Percentiles rank a stretch among this genome's conserved stretches.
Conservation (phyloP, 2,113 vertebrate genomes). For the Lamprologus ornatipinnis region DNA sequence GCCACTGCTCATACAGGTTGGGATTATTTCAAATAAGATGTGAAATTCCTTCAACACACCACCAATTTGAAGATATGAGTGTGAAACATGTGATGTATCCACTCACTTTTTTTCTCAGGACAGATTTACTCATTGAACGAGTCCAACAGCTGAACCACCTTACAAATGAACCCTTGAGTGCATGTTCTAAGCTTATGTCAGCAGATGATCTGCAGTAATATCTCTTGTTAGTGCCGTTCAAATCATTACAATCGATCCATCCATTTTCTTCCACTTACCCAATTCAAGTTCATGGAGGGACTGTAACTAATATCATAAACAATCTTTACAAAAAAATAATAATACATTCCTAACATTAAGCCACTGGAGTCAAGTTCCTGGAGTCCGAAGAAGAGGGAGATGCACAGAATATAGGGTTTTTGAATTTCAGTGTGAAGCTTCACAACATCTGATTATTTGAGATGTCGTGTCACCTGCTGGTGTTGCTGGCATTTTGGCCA, state of each 20-base stretch:
- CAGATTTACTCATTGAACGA: neutral
- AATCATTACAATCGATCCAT: neutral
- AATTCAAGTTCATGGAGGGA: neutral
- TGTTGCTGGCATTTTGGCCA: neutral
- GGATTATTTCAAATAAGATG: constrained; percentile 54
- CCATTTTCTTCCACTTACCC: neutral
- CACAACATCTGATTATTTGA: neutral
- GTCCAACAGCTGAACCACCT: neutral
- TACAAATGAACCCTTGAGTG: neutral
- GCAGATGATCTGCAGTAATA: neutral
- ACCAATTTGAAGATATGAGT: neutral
- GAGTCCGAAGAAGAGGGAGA: neutral
- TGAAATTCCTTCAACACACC: constrained; percentile 23
- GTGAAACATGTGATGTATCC: neutral
- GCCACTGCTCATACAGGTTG: constrained; percentile 26
- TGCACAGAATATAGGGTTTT: neutral
- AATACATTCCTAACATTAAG: neutral
- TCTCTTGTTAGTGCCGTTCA: neutral
- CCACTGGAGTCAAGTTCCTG: neutral
- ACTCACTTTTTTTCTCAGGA: neutral
- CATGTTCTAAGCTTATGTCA: neutral
- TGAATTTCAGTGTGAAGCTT: neutral
- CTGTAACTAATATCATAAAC: neutral
- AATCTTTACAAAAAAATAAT: neutral
- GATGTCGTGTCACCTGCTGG: neutral